Evolutionary conservation across 2,113 vertebrate genomes (phyloP).

Genomic region (Pungitius pungitius): DNA sequence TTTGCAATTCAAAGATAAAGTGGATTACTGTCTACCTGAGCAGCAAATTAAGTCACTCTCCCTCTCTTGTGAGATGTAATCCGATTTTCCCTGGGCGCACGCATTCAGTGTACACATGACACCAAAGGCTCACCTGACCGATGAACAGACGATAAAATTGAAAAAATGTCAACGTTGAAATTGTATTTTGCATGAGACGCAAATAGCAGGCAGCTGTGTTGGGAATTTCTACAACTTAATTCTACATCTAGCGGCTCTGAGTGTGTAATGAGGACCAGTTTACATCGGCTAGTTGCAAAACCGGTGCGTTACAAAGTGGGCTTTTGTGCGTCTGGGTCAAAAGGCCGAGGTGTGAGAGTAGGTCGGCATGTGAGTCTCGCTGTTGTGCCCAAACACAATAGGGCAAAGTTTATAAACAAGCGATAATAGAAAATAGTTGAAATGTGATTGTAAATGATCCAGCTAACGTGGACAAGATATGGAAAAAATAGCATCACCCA

Average conservation of each 20-base stretch:
- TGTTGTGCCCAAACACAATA: background rate
- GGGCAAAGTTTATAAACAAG: background rate
- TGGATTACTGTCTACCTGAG: background rate
- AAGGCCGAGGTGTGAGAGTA: too few relatives aligned
- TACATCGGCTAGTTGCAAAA: background rate
- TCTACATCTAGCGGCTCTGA: background rate
- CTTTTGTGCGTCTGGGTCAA: too few relatives aligned
- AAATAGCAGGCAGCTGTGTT: background rate
- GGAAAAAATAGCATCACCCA: conserved; percentile 31
- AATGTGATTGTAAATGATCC: background rate
- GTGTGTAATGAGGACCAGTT: background rate
- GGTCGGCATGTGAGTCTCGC: too few relatives aligned
- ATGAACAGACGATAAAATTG: background rate
- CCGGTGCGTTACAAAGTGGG: too few relatives aligned
- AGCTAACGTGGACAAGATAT: conserved; percentile 11
- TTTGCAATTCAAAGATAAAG: background rate
- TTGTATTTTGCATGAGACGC: background rate
- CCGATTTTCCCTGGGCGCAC: background rate
- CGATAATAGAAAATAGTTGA: background rate
- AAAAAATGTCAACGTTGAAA: background rate
- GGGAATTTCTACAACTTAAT: background rate
- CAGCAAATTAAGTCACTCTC: background rate
- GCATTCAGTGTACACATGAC: background rate
- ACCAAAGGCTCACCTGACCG: background rate
- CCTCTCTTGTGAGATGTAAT: background rate